phyloP scores from a whole-genome alignment of 2,113 vertebrate species.

The Albula glossodonta region DNA sequence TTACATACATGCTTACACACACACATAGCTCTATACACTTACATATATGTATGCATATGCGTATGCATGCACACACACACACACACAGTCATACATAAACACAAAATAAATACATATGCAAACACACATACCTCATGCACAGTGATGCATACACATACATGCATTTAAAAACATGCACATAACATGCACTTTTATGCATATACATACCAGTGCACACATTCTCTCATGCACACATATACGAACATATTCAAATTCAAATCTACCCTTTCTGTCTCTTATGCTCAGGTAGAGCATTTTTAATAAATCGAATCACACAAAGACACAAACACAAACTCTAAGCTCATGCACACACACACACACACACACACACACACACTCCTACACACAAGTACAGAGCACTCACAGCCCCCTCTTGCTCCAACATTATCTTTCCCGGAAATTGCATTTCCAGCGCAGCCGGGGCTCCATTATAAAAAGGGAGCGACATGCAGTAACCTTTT shows the following conservation, averaged over 20 bases:
- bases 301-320: conserved; percentile 32
- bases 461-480: conserved; percentile 76
- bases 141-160: no score
- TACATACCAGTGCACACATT: neutral
- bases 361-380: conserved; percentile 4
- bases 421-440: conserved; percentile 78
- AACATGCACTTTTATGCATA: neutral
- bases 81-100: neutral
- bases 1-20: neutral
- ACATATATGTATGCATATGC: neutral
- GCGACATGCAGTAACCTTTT: conserved; percentile 79
- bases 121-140: neutral
- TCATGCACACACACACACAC: neutral
- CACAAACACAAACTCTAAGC: neutral
- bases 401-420: conserved; percentile 51
- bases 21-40: neutral
- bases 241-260: no score
- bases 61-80: neutral
- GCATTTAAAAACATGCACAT: no score
- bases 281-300: no score
- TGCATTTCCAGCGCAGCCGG: conserved; percentile 77
- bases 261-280: no score
- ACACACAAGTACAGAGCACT: conserved; percentile 45
- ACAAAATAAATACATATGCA: neutral
- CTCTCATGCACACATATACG: neutral